A percentile compares a stretch with the other conserved stretches of the same genome.
Conservation (phyloP, 2,888 invertebrate genomes). For the Ditula angustiorana region DNA sequence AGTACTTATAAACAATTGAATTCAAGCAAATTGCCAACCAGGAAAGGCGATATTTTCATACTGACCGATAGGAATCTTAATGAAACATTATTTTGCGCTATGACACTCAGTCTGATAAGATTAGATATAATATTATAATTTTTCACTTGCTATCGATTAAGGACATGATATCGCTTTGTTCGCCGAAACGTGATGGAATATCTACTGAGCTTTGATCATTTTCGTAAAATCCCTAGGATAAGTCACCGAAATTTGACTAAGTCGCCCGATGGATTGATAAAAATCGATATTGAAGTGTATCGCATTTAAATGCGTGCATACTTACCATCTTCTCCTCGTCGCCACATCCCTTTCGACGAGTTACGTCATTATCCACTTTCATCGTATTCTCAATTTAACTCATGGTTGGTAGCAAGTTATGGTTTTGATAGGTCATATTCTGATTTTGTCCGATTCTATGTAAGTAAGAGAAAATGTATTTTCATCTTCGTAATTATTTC, state of each 20-base stretch:
- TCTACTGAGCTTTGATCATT: neutral
- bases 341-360: neutral
- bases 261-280: too few species aligned
- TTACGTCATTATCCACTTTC: too few species aligned
- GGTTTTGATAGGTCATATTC: too few species aligned
- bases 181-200: conserved; percentile 11
- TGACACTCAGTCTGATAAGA: conserved; percentile 33
- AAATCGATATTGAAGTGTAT: too few species aligned
- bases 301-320: too few species aligned
- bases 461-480: too few species aligned
- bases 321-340: too few species aligned
- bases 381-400: too few species aligned
- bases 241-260: neutral
- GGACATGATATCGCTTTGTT: conserved; percentile 18
- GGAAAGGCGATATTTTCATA: conserved; percentile 35
- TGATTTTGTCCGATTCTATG: too few species aligned
- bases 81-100: conserved; percentile 30
- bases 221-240: neutral
- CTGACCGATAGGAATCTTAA: conserved; percentile 37
- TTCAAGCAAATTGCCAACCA: conserved; percentile 2
- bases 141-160: conserved; percentile 28
- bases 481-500: too few species aligned
- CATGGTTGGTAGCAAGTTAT: too few species aligned
- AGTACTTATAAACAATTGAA: neutral
- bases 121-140: conserved; percentile 34